These are phyloP conservation scores for Leguminivora glycinivorella DNA, from an alignment of 1,140 invertebrate genomes.

Conservation along the genomic window DNA sequence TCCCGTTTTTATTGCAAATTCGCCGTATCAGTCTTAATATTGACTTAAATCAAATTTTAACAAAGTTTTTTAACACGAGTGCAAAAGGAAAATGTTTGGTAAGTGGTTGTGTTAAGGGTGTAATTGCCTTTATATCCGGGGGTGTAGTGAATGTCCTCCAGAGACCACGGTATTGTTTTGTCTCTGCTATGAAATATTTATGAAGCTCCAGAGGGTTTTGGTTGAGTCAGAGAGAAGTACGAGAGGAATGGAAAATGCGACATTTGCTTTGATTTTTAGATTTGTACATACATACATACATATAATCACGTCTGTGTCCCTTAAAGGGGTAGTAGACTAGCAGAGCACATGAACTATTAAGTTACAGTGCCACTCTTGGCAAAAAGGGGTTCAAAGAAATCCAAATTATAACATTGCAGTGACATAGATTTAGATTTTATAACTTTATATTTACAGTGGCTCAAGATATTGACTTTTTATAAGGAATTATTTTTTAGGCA, in stretches of 20 bases:
- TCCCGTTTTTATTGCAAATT: background rate
- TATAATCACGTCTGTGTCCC: too few species aligned
- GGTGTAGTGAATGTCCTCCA: background rate
- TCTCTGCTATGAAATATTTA: conserved; percentile 27
- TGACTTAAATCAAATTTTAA: conserved; percentile 24
- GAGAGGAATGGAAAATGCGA: background rate
- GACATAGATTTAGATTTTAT: too few species aligned
- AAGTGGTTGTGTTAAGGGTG: background rate
- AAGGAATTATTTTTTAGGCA: too few species aligned
- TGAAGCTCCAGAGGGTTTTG: conserved; percentile 1
- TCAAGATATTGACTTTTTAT: too few species aligned
- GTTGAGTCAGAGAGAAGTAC: background rate
- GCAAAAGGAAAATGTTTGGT: background rate
- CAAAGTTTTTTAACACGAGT: background rate
- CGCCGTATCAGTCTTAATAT: conserved; percentile 11
- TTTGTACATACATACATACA: too few species aligned
- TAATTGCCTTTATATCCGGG: too few species aligned
- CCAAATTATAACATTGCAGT: too few species aligned
- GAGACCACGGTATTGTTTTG: conserved; percentile 27
- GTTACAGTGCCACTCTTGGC: too few species aligned
- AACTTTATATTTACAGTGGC: too few species aligned
- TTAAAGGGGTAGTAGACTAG: too few species aligned
- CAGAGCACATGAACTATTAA: too few species aligned
- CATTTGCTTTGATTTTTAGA: background rate
- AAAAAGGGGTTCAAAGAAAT: too few species aligned